phyloP scores from a whole-genome alignment of 1,140 invertebrate species.

The Aphaenogaster rudis region DNA sequence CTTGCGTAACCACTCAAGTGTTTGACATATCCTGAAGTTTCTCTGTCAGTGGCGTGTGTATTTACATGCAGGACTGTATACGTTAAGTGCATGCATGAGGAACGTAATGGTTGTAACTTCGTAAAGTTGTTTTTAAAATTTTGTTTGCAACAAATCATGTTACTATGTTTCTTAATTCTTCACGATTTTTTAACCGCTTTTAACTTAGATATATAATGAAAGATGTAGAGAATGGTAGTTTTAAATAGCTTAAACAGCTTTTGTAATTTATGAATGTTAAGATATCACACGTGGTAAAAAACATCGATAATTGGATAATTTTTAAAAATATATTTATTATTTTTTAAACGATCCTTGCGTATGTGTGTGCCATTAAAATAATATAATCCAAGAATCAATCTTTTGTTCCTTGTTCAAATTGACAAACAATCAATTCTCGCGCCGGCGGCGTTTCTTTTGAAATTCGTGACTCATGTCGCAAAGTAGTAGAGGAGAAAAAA shows the following conservation, averaged over 20 bases:
- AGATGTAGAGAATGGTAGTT: too few species aligned
- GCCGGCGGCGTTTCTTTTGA: neutral
- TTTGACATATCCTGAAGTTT: slow-evolving; percentile 73
- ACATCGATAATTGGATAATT: too few species aligned
- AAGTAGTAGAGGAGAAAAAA: neutral
- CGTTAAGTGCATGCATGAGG: neutral
- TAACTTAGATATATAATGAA: too few species aligned
- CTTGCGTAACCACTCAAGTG: slow-evolving; percentile 71
- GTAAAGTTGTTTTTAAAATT: neutral
- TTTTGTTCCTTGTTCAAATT: slow-evolving; percentile 3
- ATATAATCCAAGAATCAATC: slow-evolving; percentile 1
- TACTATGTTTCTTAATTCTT: neutral
- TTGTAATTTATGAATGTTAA: too few species aligned
- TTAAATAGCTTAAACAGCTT: too few species aligned
- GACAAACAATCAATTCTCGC: slow-evolving; percentile 57
- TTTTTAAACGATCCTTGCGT: too few species aligned
- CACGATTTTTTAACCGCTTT: neutral
- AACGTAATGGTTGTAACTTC: neutral
- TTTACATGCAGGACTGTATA: slow-evolving; percentile 3
- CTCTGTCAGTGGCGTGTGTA: slow-evolving; percentile 30
- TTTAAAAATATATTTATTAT: too few species aligned
- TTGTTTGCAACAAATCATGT: neutral
- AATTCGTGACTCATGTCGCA: slow-evolving; percentile 10
- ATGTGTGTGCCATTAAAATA: too few species aligned
- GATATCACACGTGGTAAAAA: too few species aligned